Base-by-base conservation (phyloP, 2,797 vertebrate genomes). In the Cynopterus sphinx region DNA sequence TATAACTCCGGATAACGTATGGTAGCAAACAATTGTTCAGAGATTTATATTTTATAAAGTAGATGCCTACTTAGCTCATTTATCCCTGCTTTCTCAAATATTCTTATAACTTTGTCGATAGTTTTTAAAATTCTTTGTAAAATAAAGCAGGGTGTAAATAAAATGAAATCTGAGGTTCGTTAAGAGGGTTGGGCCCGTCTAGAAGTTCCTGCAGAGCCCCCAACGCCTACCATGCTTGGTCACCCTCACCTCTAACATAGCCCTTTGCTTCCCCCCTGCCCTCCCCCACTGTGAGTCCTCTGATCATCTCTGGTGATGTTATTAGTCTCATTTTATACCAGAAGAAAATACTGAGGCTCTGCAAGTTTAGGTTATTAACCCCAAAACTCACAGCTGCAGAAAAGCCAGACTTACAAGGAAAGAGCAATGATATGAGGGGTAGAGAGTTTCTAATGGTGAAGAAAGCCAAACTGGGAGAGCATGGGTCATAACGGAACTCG, bases 231-330 rank as follows among this genome's bases (percentile, higher is more conserved):
- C 3, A 6, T 7, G 17, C 24, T 41, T 71, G 19, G 63, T 36
- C 53, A 68, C 28, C 61, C 65, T 22, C 2, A 0, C 26, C 28
- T 33, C 53, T 28, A 26, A 31, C 88, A 70, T 31, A 74, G 24
- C 43, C 31, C 39, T 0, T 6, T 9, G 51, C 39, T 57, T 9
- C 16, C 36, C n/a, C 31, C 36, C 15, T 2, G 3, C 12, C 0
- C 15, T 4, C 26, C 51, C 1, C 1, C n/a, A 28, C 43, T 7
- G 31, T 1, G 2, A 49, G 36, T 31, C 65, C 46, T 9, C 33
- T 19, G 31, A 11, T 59, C 22, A 19, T 53, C 86, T 77, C 61
- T 51, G 15, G 55, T 1, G 59, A 41, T 16, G 8, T 19, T 39
- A 15, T 59, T 39, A 33, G 71, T 49, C 55, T 89, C 73, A 31